Evolutionary conservation across 2,797 vertebrate species (phyloP), one percentile per base, ranked within the genome.

Genomic region (Sebastes trivittatus): DNA sequence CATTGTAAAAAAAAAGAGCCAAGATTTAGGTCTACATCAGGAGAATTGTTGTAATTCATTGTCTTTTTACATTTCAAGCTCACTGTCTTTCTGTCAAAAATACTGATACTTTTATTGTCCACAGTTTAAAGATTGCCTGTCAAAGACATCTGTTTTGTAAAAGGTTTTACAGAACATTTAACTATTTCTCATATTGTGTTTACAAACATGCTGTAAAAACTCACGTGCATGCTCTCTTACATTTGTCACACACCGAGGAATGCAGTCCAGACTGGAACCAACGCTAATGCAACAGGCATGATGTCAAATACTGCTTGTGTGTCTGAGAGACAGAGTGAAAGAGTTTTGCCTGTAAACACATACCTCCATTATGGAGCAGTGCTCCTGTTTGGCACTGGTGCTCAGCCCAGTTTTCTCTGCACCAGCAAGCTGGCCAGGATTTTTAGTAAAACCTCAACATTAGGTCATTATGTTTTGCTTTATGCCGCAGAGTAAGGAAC

Each of bases 271-370:
- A 58, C 66, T 55, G 74, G 56, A 78, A 55, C 62, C 85, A 73
- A 60, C 6, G 7, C 80, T 93, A 94, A 94, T 92, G 77, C 68
- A 88, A 36, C 36, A 70, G 23, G 91, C 91, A 84, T 95, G 94
- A 94, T 93, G 74, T 82, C 87, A 90, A 94, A 91, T 91, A 93
- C 72, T 63, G 78, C 71, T 59, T 87, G 72, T 73, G 69, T 80
- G 46, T 70, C 70, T 58, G 9, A 60, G 72, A 81, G 72, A 75
- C 59, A 13, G 16, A 86, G 65, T 32, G 1, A 68, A 42, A 80
- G 27, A 25, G 20, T 72, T 87, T 84, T 23, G 22, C 22, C 58
- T 77, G 38, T 20, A 72, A 30, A 62, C 65, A 27, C 77, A 87
- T 58, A 64, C 38, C 62, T 73, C 59, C 62, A 42, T 84, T 84